Base-by-base conservation (phyloP, 2,888 invertebrate species). In the Drosophila neotestacea region DNA sequence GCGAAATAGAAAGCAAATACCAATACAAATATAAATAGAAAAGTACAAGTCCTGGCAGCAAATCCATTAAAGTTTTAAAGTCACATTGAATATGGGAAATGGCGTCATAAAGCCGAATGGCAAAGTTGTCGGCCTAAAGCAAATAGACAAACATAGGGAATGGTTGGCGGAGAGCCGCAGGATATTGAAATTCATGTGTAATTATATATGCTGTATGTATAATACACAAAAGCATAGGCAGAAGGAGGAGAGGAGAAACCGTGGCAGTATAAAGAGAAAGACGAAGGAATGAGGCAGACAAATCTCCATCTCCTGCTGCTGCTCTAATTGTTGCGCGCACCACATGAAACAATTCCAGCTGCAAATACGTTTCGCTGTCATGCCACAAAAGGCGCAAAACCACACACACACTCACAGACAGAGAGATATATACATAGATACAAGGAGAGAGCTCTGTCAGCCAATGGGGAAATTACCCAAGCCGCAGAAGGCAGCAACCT, bases 121-220 rank as follows among this genome's bases (percentile, higher is more conserved):
- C 55, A 68, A 61, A 41, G 59, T 62, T 63, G 50, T 34, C 47
- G 28, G 54, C 39, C 63, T 22, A 39, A 51, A 56, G 61, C 67
- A 70, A 77, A 74, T 68, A 71, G 65, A 65, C 56, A 55, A 16
- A 11, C 13, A 27, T 34, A 36, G 48, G 32, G 7, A 2, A 6
- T 6, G 22, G 16, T n/a, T 5, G 16, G 28, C 22, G 50, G 60
- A 28, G 55, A 48, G 85, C 81, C 83, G 79, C 77, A 73, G 85
- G 83, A 81, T 87, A 85, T 85, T 85, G 88, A 87, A 85, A 87
- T 87, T 85, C 86, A 83, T 87, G 81, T 83, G 83, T 85, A 87
- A 85, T 85, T 82, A 80, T 82, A 73, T 81, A 76, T 60, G 68
- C 70, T 38, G 65, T 54, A 28, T 32, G 54, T 41, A 61, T 39